phyloP scores from a whole-genome alignment of 2,797 vertebrate species.

The Scleropages formosus region DNA sequence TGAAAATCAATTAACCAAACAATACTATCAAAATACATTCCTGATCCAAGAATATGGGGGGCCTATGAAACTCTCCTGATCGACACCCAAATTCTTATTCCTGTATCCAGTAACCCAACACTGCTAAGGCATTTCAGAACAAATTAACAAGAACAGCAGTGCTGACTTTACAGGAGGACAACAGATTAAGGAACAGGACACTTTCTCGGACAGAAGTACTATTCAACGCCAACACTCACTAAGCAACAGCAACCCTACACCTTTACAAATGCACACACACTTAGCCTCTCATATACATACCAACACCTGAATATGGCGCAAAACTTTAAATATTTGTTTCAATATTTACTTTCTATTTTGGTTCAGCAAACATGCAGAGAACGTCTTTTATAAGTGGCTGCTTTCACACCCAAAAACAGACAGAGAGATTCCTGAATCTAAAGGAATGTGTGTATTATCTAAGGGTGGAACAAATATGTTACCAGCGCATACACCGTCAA shows the following conservation, averaged over 20 bases:
- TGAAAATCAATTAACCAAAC: too few relatives aligned
- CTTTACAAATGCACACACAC: slow-evolving; percentile 20
- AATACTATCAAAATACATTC: not conserved
- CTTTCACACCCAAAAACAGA: too few relatives aligned
- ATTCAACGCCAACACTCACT: slow-evolving; percentile 3
- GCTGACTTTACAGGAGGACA: slow-evolving; percentile 23
- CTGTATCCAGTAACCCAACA: slow-evolving; percentile 17
- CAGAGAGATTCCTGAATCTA: too few relatives aligned
- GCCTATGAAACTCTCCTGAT: not conserved
- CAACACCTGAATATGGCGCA: not conserved
- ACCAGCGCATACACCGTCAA: too few relatives aligned
- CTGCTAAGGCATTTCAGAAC: slow-evolving; percentile 2
- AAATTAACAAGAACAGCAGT: slow-evolving; percentile 27
- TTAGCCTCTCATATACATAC: not conserved
- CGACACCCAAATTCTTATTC: not conserved
- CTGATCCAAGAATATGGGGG: not conserved
- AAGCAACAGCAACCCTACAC: not conserved
- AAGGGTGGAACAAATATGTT: too few relatives aligned
- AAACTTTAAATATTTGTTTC: not conserved
- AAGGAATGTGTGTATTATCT: too few relatives aligned
- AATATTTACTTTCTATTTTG: not conserved
- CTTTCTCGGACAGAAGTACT: slow-evolving; percentile 22
- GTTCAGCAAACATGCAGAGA: not conserved
- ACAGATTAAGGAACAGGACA: not conserved
- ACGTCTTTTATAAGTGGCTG: too few relatives aligned